Evolutionary conservation across 2,888 invertebrate species (phyloP), one percentile per base, ranked within the genome.

Genomic region (Miltochrista miniata): DNA sequence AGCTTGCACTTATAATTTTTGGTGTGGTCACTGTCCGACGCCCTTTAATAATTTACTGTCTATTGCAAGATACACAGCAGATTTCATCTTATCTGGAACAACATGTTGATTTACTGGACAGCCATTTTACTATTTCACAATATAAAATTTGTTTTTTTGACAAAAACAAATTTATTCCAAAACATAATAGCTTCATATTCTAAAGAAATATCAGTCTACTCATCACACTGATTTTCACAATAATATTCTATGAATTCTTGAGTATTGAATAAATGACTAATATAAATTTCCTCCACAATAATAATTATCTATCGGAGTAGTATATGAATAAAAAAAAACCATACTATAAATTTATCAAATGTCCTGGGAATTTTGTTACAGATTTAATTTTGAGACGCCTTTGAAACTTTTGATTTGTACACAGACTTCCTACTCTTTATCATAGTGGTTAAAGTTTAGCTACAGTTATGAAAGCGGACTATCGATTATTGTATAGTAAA

Each of bases 1-100:
- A 81, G 80, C 84, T 71, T 81, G 85, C 87, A 87, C 87, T 80
- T 81, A 56, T 58, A 71, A 65, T 59, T 65, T 8, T 52, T 46
- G 31, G 39, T 14, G 13, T 43, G 38, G 47, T 50, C 44, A 45
- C 46, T 47, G 51, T 51, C 43, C 44, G 14, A 49, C 38, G 41
- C 29, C 33, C 12, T 51, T 11, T 42, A 9, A 7, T 33, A 31
- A 15, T 8, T 9, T 15, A 42, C 18, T 24, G 5, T 24, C 18
- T 24, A 24, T 24, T 24, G 18, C 5, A 31, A 10, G 31, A 11
- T 31, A 31, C 8, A 31, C 31, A 31, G 4, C 8, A 31, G 31
- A 42, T 15, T 42, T 30, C 15, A 45, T 49, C 42, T 18, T 58
- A 42, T 39, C 47, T 54, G 18, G 18, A 24, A 24, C 5, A 24